Percentiles rank a stretch among this genome's conserved stretches.
These are phyloP conservation scores for Platycnemis pennipes DNA, from an alignment of 2,888 invertebrate genomes.

Conservation along the genomic window DNA sequence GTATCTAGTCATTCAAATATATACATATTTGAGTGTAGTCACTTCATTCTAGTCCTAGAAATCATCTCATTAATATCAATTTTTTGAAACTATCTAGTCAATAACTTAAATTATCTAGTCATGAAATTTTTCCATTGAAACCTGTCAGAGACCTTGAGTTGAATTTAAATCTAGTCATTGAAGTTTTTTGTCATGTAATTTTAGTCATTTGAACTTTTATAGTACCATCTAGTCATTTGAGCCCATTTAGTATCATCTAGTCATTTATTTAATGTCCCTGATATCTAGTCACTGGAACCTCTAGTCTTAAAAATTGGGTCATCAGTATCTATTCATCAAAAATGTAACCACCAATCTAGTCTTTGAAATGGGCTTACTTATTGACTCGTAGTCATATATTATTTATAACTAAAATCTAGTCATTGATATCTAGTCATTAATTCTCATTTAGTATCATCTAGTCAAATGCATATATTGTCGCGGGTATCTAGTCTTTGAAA, in stretches of 20 bases:
- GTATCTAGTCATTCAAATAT: no score
- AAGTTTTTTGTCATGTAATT: background rate
- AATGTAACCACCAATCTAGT: no score
- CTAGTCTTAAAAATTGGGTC: background rate
- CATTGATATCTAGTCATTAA: background rate
- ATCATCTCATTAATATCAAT: background rate
- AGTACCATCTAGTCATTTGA: no score
- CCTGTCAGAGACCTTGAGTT: no score
- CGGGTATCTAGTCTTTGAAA: background rate
- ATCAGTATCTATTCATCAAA: background rate
- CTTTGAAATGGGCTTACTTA: no score
- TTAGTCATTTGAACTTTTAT: background rate
- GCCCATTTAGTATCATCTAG: background rate
- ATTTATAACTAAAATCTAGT: background rate
- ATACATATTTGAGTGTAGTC: no score
- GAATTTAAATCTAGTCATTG: background rate
- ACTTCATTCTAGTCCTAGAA: background rate
- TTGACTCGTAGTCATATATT: no score
- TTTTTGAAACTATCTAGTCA: background rate
- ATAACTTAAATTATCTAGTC: background rate
- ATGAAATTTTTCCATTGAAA: background rate
- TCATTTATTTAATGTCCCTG: background rate
- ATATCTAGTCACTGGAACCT: no score
- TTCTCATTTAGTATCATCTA: background rate
- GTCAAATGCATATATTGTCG: background rate